These are phyloP conservation scores for Regulus satrapa DNA, from an alignment of 2,113 vertebrate species.

Conservation along the genomic window DNA sequence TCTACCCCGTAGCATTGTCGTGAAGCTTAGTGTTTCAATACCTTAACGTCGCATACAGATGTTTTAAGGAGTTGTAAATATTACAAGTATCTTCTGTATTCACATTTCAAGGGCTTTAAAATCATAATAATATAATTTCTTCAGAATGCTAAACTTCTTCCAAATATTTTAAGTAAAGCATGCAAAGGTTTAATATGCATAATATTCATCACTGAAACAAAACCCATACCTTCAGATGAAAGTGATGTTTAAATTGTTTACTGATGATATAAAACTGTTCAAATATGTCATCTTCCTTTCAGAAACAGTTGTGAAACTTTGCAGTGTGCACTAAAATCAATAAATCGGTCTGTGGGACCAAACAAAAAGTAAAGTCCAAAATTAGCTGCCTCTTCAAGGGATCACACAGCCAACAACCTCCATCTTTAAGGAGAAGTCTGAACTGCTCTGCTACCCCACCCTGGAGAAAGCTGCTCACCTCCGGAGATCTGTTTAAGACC, in stretches of 20 bases:
- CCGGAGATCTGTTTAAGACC: neutral
- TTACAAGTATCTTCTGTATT: neutral
- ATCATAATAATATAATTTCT: neutral
- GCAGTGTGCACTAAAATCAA: neutral
- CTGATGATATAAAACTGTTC: neutral
- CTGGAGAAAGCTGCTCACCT: neutral
- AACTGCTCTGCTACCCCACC: neutral
- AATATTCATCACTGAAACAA: neutral
- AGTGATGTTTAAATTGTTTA: neutral
- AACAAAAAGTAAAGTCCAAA: neutral
- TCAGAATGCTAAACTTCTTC: neutral
- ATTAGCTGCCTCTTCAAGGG: neutral
- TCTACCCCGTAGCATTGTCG: neutral
- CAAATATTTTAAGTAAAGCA: neutral
- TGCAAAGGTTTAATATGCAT: neutral
- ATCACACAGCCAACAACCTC: neutral
- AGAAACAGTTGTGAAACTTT: neutral
- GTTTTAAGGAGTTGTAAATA: neutral
- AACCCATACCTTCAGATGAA: neutral
- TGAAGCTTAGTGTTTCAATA: neutral
- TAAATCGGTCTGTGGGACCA: fast-evolving
- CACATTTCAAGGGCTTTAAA: neutral
- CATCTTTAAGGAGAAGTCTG: neutral
- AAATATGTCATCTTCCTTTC: neutral
- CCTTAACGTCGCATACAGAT: neutral